Percentiles rank a stretch among this genome's conserved stretches.
These are phyloP conservation scores for Catotricha subobsoleta DNA, from an alignment of 2,888 invertebrate genomes.

Conservation along the genomic window DNA sequence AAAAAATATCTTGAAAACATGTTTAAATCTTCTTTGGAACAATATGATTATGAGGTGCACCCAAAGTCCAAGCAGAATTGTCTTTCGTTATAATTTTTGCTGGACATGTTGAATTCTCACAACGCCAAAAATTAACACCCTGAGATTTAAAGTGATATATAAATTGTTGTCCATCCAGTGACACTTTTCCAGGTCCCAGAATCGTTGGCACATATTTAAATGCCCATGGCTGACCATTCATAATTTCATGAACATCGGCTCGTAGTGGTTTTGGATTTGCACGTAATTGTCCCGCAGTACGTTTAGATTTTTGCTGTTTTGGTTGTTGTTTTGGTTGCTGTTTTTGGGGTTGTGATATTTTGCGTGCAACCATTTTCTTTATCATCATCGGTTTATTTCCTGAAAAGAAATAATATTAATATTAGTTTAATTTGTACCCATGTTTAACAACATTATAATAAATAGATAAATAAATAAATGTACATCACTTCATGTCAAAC, in stretches of 20 bases:
- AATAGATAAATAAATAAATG: too few relatives aligned
- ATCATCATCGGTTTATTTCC: too few relatives aligned
- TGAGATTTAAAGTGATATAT: conserved; percentile 4
- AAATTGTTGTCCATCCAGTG: neutral
- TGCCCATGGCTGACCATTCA: neutral
- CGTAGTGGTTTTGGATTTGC: conserved; percentile 1
- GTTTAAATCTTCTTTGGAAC: too few relatives aligned
- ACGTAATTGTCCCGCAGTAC: too few relatives aligned
- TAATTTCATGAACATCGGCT: neutral
- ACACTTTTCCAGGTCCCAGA: neutral
- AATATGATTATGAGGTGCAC: neutral
- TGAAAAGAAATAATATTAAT: too few relatives aligned
- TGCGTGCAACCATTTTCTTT: too few relatives aligned
- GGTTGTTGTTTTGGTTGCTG: too few relatives aligned
- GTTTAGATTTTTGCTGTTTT: too few relatives aligned
- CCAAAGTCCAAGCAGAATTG: neutral
- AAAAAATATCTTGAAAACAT: neutral
- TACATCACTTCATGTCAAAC: too few relatives aligned
- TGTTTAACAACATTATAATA: too few relatives aligned
- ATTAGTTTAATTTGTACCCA: too few relatives aligned
- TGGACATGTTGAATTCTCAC: neutral
- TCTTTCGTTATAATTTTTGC: neutral
- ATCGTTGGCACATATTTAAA: neutral
- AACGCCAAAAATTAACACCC: neutral
- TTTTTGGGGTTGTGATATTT: too few relatives aligned